phyloP scores from a whole-genome alignment of 2,113 vertebrate species.

The Thinocorus orbignyianus region DNA sequence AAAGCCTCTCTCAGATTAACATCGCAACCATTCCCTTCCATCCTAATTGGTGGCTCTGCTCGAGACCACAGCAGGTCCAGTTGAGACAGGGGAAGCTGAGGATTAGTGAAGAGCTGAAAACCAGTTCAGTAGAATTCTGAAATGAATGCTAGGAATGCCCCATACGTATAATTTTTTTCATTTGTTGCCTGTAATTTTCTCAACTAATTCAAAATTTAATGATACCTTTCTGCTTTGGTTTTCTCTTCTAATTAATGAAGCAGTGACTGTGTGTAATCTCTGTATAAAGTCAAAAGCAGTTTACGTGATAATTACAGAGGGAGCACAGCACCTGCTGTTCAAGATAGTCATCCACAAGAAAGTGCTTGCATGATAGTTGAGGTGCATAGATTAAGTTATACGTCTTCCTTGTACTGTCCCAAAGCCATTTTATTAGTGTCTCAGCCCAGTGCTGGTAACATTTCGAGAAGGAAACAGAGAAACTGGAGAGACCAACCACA shows the following conservation, averaged over 20 bases:
- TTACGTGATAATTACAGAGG: background rate
- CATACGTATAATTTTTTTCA: background rate
- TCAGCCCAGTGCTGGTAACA: background rate
- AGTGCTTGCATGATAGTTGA: background rate
- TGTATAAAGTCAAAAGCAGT: background rate
- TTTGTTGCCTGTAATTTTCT: constrained; percentile 32
- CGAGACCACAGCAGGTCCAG: background rate
- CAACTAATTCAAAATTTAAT: constrained; percentile 10
- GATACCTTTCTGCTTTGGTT: constrained; percentile 1
- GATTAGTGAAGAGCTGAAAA: background rate
- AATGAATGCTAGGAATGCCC: background rate
- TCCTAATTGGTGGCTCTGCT: background rate
- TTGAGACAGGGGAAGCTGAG: background rate
- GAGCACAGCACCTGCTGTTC: background rate
- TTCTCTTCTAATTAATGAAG: background rate
- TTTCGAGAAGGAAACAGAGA: background rate
- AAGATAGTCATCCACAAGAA: background rate
- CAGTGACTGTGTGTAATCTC: background rate
- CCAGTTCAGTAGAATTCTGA: background rate
- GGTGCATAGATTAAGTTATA: background rate
- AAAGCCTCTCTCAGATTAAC: background rate
- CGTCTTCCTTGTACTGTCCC: background rate
- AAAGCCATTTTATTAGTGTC: background rate
- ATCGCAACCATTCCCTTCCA: background rate
- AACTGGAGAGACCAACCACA: background rate